phyloP scores from a whole-genome alignment of 2,888 invertebrate genomes.

The Fragum fragum region DNA sequence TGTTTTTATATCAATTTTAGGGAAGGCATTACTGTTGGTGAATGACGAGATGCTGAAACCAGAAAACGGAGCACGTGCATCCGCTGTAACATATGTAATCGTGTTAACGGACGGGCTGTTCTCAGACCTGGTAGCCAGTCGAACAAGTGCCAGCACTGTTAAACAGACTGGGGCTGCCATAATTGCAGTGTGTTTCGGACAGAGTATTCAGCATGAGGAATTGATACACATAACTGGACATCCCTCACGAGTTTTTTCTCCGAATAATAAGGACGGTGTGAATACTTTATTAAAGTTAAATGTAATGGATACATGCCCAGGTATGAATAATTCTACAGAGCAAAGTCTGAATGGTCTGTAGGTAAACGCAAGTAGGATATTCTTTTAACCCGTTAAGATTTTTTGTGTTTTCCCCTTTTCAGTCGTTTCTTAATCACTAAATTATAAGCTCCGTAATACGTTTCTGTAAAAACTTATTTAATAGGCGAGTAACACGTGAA shows the following conservation, averaged over 20 bases:
- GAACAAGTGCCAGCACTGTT: constrained; percentile 13
- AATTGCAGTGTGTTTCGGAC: constrained; percentile 30
- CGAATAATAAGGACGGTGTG: constrained; percentile 8
- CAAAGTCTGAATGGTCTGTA: too few relatives aligned
- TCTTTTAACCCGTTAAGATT: too few relatives aligned
- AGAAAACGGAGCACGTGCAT: not conserved
- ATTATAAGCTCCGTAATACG: too few relatives aligned
- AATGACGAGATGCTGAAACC: constrained; percentile 5
- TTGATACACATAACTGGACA: constrained; percentile 28
- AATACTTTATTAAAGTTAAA: constrained; percentile 21
- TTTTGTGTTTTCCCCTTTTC: too few relatives aligned
- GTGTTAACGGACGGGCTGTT: constrained; percentile 34
- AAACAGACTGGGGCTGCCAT: constrained; percentile 12
- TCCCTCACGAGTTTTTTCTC: constrained; percentile 17
- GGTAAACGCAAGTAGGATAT: too few relatives aligned
- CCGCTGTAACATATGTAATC: constrained; percentile 20
- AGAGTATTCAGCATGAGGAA: constrained; percentile 29
- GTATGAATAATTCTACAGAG: too few relatives aligned
- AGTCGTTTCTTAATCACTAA: too few relatives aligned
- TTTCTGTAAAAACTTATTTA: too few relatives aligned
- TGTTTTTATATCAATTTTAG: too few relatives aligned
- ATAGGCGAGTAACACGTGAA: too few relatives aligned
- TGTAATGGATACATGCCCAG: constrained; percentile 19
- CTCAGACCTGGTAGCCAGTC: not conserved
- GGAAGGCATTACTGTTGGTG: constrained; percentile 3